Evolutionary conservation across 2,888 invertebrate genomes (phyloP).

Genomic region (Vesta saturnalis): DNA sequence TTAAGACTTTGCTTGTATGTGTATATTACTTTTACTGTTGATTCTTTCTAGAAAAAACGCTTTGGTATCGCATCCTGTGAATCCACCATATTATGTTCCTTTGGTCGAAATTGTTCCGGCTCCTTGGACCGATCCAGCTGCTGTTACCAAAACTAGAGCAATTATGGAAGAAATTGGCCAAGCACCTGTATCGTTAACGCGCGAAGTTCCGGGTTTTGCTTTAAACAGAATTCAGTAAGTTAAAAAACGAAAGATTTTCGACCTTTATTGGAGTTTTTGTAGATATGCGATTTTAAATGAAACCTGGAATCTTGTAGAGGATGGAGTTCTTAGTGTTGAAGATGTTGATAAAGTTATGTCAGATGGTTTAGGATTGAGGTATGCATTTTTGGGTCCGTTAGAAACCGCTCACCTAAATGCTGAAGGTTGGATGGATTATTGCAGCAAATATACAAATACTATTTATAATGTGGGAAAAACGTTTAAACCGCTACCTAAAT

Average conservation of each 20-base stretch:
- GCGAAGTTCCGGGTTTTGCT: slow-evolving; percentile 92
- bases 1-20: not conserved
- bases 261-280: slow-evolving; percentile 38
- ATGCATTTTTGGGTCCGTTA: too few relatives aligned
- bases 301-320: too few relatives aligned
- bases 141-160: too few relatives aligned
- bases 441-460: slow-evolving; percentile 69
- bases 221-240: slow-evolving; percentile 91
- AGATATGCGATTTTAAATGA: slow-evolving; percentile 93
- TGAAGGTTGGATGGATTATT: slow-evolving; percentile 72
- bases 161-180: too few relatives aligned
- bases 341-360: too few relatives aligned
- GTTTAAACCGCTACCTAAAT: too few relatives aligned
- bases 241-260: not conserved
- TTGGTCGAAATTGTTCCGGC: too few relatives aligned
- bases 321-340: too few relatives aligned
- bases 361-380: too few relatives aligned
- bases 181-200: slow-evolving; percentile 84
- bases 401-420: too few relatives aligned
- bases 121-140: too few relatives aligned
- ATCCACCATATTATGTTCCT: slow-evolving; percentile 96
- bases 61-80: slow-evolving; percentile 93
- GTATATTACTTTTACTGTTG: slow-evolving; percentile 12
- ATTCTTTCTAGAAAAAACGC: slow-evolving; percentile 67
- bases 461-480: slow-evolving; percentile 72